Conservation (phyloP, 2,888 invertebrate species). For the Drosophila affinis region DNA sequence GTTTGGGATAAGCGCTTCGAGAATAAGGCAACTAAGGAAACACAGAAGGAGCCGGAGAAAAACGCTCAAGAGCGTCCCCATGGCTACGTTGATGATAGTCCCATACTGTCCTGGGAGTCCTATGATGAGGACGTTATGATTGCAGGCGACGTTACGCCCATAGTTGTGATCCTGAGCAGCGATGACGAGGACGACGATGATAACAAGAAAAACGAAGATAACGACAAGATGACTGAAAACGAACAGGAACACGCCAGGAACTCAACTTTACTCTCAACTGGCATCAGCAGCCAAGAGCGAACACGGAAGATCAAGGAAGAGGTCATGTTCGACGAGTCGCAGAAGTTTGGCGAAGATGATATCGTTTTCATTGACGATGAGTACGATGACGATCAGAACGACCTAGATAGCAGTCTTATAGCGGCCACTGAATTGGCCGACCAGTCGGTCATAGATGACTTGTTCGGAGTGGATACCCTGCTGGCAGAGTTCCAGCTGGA, state of each 20-base stretch:
- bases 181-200: slow-evolving; percentile 45
- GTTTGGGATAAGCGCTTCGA: slow-evolving; percentile 77
- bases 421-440: slow-evolving; percentile 75
- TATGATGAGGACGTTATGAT: slow-evolving; percentile 81
- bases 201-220: background rate
- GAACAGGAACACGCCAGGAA: background rate
- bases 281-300: slow-evolving; percentile 66
- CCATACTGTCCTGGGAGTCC: slow-evolving; percentile 47
- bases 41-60: background rate
- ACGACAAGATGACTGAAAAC: background rate
- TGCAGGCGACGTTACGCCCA: background rate
- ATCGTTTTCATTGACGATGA: slow-evolving; percentile 81
- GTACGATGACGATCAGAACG: slow-evolving; percentile 59
- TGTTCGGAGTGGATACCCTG: slow-evolving; percentile 81
- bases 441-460: slow-evolving; percentile 80
- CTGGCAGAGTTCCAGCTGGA: slow-evolving; percentile 80
- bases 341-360: slow-evolving; percentile 62
- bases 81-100: slow-evolving; percentile 25
- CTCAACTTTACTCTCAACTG: too few species aligned
- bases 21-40: background rate
- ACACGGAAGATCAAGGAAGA: slow-evolving; percentile 80
- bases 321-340: slow-evolving; percentile 76
- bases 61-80: slow-evolving; percentile 64
- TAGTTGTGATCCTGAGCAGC: slow-evolving; percentile 71
- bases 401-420: slow-evolving; percentile 38